These are phyloP conservation scores for Mythimna albipuncta DNA, from an alignment of 2,888 invertebrate species.

Conservation along the genomic window DNA sequence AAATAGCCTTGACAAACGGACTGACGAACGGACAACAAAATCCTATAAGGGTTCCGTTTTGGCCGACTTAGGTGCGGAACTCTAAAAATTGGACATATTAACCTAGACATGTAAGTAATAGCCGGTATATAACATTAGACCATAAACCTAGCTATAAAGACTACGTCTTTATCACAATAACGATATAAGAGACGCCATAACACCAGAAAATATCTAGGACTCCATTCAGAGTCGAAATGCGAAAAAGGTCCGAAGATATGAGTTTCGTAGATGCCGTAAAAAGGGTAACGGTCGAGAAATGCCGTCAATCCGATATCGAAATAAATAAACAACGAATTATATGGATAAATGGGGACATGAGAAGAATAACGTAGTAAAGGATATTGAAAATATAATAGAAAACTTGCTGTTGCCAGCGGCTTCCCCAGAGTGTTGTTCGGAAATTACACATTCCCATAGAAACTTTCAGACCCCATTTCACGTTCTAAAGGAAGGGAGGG, in stretches of 20 bases:
- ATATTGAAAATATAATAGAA: slow-evolving; percentile 37
- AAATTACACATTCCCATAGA: not conserved
- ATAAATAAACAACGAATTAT: slow-evolving; percentile 69
- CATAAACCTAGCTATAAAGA: slow-evolving; percentile 45
- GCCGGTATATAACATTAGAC: slow-evolving; percentile 9
- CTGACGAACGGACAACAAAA: no score
- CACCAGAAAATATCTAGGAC: slow-evolving; percentile 49
- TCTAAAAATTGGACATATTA: not conserved
- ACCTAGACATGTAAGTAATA: slow-evolving; percentile 35
- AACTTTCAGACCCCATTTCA: not conserved
- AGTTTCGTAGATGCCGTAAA: slow-evolving; percentile 68
- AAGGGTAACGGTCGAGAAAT: slow-evolving; percentile 64
- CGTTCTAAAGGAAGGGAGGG: not conserved
- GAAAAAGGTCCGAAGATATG: slow-evolving; percentile 66
- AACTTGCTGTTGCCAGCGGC: not conserved
- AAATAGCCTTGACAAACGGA: no score
- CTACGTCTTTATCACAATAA: slow-evolving; percentile 35
- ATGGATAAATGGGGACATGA: slow-evolving; percentile 26
- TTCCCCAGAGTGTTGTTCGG: not conserved
- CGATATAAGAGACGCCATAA: slow-evolving; percentile 38
- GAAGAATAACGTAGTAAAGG: slow-evolving; percentile 12
- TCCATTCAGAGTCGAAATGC: slow-evolving; percentile 55
- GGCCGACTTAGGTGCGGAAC: not conserved
- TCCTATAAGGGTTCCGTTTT: not conserved
- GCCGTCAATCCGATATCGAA: slow-evolving; percentile 67